phyloP scores from a whole-genome alignment of 2,797 vertebrate species.

The Setipinna tenuifilis region DNA sequence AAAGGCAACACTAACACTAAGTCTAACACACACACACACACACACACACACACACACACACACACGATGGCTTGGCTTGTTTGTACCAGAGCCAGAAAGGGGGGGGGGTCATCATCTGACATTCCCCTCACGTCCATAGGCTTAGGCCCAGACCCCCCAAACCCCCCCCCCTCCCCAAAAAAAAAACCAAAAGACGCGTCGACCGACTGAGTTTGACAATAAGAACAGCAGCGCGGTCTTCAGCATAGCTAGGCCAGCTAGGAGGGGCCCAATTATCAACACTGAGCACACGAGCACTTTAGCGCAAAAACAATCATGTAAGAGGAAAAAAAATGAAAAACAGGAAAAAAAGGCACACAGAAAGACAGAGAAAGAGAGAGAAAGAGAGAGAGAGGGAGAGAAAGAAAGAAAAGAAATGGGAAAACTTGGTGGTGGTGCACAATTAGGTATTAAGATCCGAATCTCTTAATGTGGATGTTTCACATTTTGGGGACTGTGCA shows the following conservation, averaged over 20 bases:
- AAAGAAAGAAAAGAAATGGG: not conserved
- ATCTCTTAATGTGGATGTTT: conserved; percentile 11
- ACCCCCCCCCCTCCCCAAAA: conserved; percentile 54
- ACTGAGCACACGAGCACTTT: not conserved
- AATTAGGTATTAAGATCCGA: conserved; percentile 15
- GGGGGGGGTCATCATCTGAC: conserved; percentile 75
- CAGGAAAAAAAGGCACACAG: not conserved
- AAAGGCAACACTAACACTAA: no score
- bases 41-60: not conserved
- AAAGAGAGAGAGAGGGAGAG: conserved; percentile 30
- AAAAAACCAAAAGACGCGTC: conserved; percentile 69
- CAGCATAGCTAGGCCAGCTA: not conserved
- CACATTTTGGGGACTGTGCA: not conserved
- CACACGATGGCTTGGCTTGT: conserved; percentile 68
- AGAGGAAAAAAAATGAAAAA: not conserved
- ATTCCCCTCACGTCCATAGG: conserved; percentile 90
- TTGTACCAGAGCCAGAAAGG: conserved; percentile 87
- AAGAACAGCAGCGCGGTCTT: conserved; percentile 66
- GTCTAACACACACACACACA: not conserved
- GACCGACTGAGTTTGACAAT: conserved; percentile 70
- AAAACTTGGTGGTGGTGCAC: conserved; percentile 1
- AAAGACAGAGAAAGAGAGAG: conserved; percentile 16
- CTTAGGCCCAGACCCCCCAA: conserved; percentile 82
- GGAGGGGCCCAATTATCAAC: not conserved
- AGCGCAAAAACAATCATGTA: conserved; percentile 6